phyloP scores from a whole-genome alignment of 2,797 vertebrate species.

The Hypotaenidia okinawae region DNA sequence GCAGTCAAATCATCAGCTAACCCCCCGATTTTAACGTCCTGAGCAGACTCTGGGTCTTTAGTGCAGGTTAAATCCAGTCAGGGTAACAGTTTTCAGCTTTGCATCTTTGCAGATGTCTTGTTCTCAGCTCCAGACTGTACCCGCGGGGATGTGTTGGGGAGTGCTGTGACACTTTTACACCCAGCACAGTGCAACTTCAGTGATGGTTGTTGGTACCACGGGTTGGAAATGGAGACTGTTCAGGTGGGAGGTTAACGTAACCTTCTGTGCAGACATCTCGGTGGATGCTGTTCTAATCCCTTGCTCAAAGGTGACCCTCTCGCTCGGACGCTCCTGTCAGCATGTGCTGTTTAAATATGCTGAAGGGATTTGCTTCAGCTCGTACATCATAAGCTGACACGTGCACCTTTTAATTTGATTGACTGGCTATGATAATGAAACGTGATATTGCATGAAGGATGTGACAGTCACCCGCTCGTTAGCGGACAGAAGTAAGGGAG shows the following conservation, averaged over 20 bases:
- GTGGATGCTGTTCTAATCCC: background rate
- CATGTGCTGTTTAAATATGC: background rate
- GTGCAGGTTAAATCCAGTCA: background rate
- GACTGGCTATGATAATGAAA: background rate
- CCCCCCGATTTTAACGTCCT: conserved; percentile 22
- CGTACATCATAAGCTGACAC: background rate
- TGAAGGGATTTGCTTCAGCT: background rate
- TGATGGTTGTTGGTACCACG: background rate
- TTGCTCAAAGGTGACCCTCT: conserved; percentile 28
- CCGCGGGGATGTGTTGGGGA: background rate
- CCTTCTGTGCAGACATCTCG: background rate
- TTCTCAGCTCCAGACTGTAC: background rate
- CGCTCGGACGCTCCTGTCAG: background rate
- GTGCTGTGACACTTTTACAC: background rate
- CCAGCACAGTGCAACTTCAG: background rate
- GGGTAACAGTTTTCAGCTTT: conserved; percentile 14
- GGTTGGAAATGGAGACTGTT: background rate
- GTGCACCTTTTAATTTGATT: conserved; percentile 17
- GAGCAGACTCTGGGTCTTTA: background rate
- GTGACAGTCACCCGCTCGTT: background rate
- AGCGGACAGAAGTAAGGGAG: background rate
- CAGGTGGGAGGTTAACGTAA: background rate
- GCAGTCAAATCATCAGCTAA: conserved; percentile 37
- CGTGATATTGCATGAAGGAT: background rate
- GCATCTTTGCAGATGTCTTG: background rate